Base-by-base conservation (phyloP, 2,888 invertebrate species). In the Lasiommata megera region DNA sequence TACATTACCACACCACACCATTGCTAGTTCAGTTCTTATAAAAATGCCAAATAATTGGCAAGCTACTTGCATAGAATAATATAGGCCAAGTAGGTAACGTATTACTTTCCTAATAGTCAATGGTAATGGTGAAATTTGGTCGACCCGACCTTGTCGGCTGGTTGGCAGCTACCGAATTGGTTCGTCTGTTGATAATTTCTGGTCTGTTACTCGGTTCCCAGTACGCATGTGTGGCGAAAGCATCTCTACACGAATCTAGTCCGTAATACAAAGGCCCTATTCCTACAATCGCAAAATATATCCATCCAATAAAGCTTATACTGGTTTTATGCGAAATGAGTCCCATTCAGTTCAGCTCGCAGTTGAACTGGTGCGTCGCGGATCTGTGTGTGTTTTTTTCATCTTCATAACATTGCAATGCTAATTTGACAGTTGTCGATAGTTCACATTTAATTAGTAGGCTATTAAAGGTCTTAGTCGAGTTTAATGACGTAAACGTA, bases 191-290 rank as follows among this genome's bases (percentile, higher is more conserved):
- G 28, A 6, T 41, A 18, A 11, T 11, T 1, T 28, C 3, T 28
- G 12, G 3, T 17, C 16, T n/a, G 34, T 14, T 36, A 8, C 6
- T 31, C 11, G 17, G 18, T 50, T 56, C 53, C 38, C 23, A 59
- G 59, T 54, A 54, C 59, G 59, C 62, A 62, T 59, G 62, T 57
- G 56, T 48, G 28, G 51, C 44, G 16, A 50, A 50, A 44, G 28
- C 44, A 44, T 16, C 9, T n/a, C 1, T 17, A 36, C 8, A n/a
- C 28, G 29, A 50, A 36, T 41, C 44, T 50, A 44, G 40, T 29
- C 46, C 77, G 46, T 57, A 59, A 41, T 29, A n/a, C 46, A 66
- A 18, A 68, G 65, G 3, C 54, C 1, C 34, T 43, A 28, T 16
- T 16, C 7, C 28, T 41, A 28, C 36, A 14, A 14, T 48, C 16